Evolutionary conservation across 2,888 invertebrate species (phyloP), one percentile per base, ranked within the genome.

Genomic region (Taphrorychus bicolor): DNA sequence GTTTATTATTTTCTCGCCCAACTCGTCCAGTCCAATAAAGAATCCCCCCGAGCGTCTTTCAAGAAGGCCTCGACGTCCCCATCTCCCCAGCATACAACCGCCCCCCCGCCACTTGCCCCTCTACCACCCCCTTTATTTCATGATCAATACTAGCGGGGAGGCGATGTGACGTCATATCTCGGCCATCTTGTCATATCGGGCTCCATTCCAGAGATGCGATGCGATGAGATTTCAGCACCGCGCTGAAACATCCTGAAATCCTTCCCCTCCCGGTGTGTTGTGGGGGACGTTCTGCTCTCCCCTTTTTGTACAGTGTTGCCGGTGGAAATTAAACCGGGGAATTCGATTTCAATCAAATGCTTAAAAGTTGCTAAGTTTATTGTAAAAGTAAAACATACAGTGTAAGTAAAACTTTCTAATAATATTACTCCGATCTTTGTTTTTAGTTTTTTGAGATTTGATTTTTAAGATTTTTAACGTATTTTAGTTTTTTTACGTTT

Each of bases 171-270:
- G 82, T 82, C 82, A 82, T 82, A 82, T 82, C 82, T 81, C 82
- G 81, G 82, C 82, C 82, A 82, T 82, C 82, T 82, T 82, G 82
- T 82, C 82, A 82, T 82, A 82, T 82, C 82, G 80, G 77, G 79
- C 79, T 78, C 80, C 80, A 80, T 80, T 81, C 77, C 75, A 77
- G 77, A 79, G 79, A 80, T 80, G 78, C 77, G 79, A 80, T 80
- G 75, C 75, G 73, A 73, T 78, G 79, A 79, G 79, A 80, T 76
- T 77, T 78, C 77, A 73, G 73, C 73, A 72, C 73, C 14, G 59
- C 72, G 70, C 75, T 75, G 75, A 74, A 76, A 76, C 76, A 76
- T 76, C 76, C 74, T 73, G 74, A 75, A 75, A 74, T 74, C 71
- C 73, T 73, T 72, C 73, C 66, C 73, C 72, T 72, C 66, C 65